Evolutionary conservation across 2,888 invertebrate genomes (phyloP), one percentile per base, ranked within the genome.

Genomic region (Ephialtes manifestator): DNA sequence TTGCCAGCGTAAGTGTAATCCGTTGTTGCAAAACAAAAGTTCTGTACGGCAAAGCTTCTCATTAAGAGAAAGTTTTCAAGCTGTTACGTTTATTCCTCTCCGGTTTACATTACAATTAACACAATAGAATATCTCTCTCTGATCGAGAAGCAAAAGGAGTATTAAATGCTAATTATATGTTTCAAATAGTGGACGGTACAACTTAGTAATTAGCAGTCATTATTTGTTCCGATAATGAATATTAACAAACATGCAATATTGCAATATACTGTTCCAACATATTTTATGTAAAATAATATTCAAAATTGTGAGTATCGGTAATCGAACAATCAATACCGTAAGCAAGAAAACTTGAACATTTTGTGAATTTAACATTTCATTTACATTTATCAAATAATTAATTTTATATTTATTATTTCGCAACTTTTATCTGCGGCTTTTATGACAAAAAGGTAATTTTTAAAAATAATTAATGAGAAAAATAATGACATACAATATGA

Each of bases 1-100:
- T 46, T 60, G 74, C 24, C 58, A 24, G 55, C 4, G 24, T 46
- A 28, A 74, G 60, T 28, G 60, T 46, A 28, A 74, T 74, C 46
- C 60, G 24, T 46, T n/a, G 11, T n/a, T 51, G 11, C 55, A n/a
- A 18, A 60, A 71, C 35, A 71, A 71, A 28, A 24, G 58, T 15
- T 4, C 28, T n/a, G 5, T 18, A 39, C 20, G n/a, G 39, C 20
- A 20, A 39, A 65, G 20, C 43, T 39, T 43, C 18, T 18, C 60
- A 18, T 35, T 35, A 7, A 35, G 20, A 7, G 7, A 13, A 60
- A 31, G 5, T 31, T 15, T 60, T 63, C 60, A 63, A 20, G 28
- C 11, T 31, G 60, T 8, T 15, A 31, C 31, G 15, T 4, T 63
- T 60, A 31, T 60, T 60, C 15, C 28, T 28, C 15, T 60, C 31